Percentiles rank a stretch among this genome's conserved stretches.
Conservation (phyloP, 2,888 invertebrate genomes). For the Trachelus stipa region DNA sequence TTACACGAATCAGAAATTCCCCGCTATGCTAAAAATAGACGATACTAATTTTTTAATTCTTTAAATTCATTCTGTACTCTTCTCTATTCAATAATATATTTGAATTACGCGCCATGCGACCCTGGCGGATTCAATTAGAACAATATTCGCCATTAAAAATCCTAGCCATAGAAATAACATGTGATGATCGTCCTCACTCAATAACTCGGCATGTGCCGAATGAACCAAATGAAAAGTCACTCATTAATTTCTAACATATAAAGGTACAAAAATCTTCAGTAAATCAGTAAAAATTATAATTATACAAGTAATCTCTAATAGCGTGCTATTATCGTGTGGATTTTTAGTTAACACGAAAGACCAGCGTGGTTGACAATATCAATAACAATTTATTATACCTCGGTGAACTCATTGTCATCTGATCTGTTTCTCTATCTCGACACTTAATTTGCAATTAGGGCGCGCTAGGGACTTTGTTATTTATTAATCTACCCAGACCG, state of each 20-base stretch:
- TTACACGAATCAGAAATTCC: not conserved
- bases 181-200: not conserved
- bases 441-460: slow-evolving; percentile 17
- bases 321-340: not conserved
- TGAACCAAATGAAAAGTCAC: not conserved
- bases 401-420: slow-evolving; percentile 30
- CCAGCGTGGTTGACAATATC: slow-evolving; percentile 29
- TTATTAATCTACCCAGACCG: not conserved
- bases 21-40: not conserved
- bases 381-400: slow-evolving; percentile 30
- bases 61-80: not conserved
- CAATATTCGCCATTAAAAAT: no score
- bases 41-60: not conserved
- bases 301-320: not conserved
- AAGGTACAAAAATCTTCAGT: not conserved
- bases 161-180: no score
- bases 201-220: not conserved
- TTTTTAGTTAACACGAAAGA: not conserved
- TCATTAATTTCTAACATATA: not conserved
- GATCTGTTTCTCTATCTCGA: slow-evolving; percentile 24
- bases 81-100: not conserved
- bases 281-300: not conserved
- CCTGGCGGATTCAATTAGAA: no score
- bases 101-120: no score
- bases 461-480: slow-evolving; percentile 7